These are phyloP conservation scores for Gonioctena quinquepunctata DNA, from an alignment of 1,140 invertebrate genomes.

Conservation along the genomic window DNA sequence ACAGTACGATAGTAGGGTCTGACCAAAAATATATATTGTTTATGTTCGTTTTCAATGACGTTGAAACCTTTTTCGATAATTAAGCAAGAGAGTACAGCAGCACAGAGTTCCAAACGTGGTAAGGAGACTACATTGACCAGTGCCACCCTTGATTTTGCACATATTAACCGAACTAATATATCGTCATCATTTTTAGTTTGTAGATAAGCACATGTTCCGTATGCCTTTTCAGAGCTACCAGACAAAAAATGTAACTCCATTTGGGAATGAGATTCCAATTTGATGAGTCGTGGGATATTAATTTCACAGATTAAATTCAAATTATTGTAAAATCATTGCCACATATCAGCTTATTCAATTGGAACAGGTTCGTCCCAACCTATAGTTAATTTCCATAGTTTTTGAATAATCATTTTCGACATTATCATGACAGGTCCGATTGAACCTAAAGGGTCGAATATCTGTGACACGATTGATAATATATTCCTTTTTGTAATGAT, in stretches of 20 bases:
- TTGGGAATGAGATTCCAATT: not conserved
- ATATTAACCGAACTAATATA: slow-evolving; percentile 30
- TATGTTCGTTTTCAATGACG: slow-evolving; percentile 13
- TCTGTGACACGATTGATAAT: slow-evolving; percentile 27
- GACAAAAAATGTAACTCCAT: slow-evolving; percentile 43
- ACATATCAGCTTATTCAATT: slow-evolving; percentile 1
- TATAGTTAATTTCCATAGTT: slow-evolving; percentile 47
- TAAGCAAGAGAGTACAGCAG: slow-evolving; percentile 30
- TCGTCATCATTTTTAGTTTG: slow-evolving; percentile 21
- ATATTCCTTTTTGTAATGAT: slow-evolving; percentile 27
- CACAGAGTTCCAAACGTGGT: slow-evolving; percentile 40
- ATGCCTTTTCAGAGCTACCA: slow-evolving; percentile 48
- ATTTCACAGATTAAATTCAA: slow-evolving; percentile 10
- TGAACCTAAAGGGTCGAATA: slow-evolving; percentile 55
- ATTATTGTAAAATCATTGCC: slow-evolving; percentile 12
- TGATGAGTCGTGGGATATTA: not conserved
- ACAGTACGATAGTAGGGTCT: slow-evolving; percentile 54
- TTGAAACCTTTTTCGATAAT: slow-evolving; percentile 22
- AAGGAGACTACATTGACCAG: slow-evolving; percentile 46
- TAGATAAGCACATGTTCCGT: slow-evolving; percentile 45
- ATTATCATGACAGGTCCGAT: slow-evolving; percentile 52
- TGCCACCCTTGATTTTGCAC: slow-evolving; percentile 43
- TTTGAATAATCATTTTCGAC: slow-evolving; percentile 58
- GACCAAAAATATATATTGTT: slow-evolving; percentile 46
- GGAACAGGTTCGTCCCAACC: slow-evolving; percentile 28